These are phyloP conservation scores for Colletes gigas DNA, from an alignment of 1,140 invertebrate species.

Conservation along the genomic window DNA sequence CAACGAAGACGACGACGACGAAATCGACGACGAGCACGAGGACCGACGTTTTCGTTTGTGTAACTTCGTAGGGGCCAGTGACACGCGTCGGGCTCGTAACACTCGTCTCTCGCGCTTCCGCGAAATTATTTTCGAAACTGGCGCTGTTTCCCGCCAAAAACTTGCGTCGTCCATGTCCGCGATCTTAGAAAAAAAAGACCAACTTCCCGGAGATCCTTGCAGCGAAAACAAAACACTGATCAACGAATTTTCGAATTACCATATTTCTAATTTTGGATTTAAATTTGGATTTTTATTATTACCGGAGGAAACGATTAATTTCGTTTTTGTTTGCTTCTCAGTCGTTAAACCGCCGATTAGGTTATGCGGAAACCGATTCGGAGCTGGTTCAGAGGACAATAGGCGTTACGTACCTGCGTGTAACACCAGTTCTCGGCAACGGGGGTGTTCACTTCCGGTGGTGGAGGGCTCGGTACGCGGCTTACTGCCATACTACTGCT, in stretches of 20 bases:
- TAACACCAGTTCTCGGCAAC: slow-evolving; percentile 98
- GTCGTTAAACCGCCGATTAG: not conserved
- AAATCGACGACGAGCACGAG: slow-evolving; percentile 9
- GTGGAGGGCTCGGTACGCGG: slow-evolving; percentile 93
- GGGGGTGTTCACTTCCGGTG: slow-evolving; percentile 94
- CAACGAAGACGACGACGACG: slow-evolving; percentile 23
- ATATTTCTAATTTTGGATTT: no score
- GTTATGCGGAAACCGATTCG: not conserved
- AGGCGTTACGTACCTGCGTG: slow-evolving; percentile 89
- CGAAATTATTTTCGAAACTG: no score
- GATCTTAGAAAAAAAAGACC: no score
- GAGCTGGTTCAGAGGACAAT: not conserved
- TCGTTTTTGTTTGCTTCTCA: no score
- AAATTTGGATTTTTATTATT: no score
- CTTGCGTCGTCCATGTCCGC: no score
- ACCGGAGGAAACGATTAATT: no score
- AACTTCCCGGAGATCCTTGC: no score
- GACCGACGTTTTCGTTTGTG: not conserved
- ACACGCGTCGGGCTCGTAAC: not conserved
- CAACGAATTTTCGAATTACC: no score
- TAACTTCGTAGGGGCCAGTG: not conserved
- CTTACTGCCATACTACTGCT: slow-evolving; percentile 93
- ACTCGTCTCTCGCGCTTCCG: no score
- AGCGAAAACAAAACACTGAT: no score
- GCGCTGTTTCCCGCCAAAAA: no score